These are phyloP conservation scores for Cephus spinipes DNA, from an alignment of 2,888 invertebrate genomes.

Conservation along the genomic window DNA sequence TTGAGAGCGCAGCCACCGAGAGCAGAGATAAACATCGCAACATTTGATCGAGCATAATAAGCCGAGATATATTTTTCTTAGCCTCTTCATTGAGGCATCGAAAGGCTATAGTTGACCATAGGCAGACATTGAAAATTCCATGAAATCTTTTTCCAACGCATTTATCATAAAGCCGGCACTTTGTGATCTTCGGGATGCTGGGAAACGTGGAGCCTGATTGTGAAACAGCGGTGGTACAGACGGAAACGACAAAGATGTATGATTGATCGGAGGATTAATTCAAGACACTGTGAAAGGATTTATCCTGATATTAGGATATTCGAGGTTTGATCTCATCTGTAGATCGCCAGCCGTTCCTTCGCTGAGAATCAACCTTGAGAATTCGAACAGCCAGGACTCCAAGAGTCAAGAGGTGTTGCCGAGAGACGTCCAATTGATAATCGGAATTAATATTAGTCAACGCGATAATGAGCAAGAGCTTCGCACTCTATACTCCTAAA, in stretches of 20 bases:
- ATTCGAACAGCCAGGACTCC: background rate
- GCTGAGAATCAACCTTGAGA: background rate
- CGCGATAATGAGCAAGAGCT: background rate
- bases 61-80: background rate
- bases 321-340: background rate
- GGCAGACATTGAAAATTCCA: background rate
- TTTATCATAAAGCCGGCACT: background rate
- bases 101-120: background rate
- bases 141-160: background rate
- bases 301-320: background rate
- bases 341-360: background rate
- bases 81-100: background rate
- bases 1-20: background rate
- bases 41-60: background rate
- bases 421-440: background rate
- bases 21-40: background rate
- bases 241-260: background rate
- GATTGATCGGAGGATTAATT: background rate
- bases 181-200: background rate
- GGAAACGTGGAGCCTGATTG: background rate
- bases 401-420: background rate
- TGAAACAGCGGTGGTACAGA: background rate
- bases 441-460: background rate
- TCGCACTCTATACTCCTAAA: background rate
- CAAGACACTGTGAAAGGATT: background rate